A percentile compares a stretch with the other conserved stretches of the same genome.
phyloP scores from a whole-genome alignment of 2,113 vertebrate genomes.

The Nibea coibor region DNA sequence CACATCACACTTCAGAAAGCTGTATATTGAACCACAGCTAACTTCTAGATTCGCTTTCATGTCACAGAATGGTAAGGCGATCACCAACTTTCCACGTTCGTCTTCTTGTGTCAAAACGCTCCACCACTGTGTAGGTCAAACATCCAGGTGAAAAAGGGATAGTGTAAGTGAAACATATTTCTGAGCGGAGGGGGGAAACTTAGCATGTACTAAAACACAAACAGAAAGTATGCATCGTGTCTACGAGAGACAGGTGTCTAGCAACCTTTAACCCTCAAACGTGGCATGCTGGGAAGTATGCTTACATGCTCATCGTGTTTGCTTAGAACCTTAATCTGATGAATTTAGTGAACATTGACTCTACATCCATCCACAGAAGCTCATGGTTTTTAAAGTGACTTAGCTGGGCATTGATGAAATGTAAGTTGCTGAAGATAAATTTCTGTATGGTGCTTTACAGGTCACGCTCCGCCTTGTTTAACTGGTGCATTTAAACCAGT shows the following conservation, averaged over 20 bases:
- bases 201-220: neutral
- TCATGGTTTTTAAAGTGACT: neutral
- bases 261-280: neutral
- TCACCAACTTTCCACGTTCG: neutral
- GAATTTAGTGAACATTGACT: neutral
- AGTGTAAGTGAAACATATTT: neutral
- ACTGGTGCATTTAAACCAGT: neutral
- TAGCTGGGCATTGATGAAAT: neutral
- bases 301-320: neutral
- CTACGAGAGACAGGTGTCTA: neutral
- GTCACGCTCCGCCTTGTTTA: neutral
- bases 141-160: neutral
- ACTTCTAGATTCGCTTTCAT: neutral
- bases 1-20: neutral
- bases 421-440: neutral
- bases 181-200: neutral
- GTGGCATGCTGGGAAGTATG: neutral
- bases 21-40: neutral
- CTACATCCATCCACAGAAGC: neutral
- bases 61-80: neutral
- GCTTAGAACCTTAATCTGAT: neutral
- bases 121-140: neutral
- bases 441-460: neutral
- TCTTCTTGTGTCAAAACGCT: neutral
- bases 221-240: neutral